Percentiles rank a stretch among this genome's conserved stretches.
Conservation (phyloP, 1,140 invertebrate species). For the Ceratina japonica region DNA sequence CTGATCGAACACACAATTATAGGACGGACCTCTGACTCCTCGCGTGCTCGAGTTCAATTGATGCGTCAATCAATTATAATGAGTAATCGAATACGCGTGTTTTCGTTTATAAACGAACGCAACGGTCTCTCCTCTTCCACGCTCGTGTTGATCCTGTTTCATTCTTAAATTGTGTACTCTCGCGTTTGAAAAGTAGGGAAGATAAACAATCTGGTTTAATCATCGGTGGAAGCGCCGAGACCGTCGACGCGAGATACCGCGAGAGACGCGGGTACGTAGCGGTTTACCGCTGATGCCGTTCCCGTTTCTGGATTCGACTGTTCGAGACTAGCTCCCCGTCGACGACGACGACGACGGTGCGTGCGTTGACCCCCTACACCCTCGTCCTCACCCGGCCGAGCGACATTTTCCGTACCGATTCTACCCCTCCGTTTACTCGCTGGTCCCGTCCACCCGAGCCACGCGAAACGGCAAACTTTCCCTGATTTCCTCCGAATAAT, state of each 20-base stretch:
- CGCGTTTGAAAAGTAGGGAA: too few relatives aligned
- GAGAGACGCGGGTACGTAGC: constrained; percentile 8
- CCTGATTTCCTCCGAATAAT: too few relatives aligned
- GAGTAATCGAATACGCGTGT: too few relatives aligned
- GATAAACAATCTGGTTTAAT: constrained; percentile 9
- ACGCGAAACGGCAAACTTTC: neutral
- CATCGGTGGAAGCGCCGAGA: constrained; percentile 38
- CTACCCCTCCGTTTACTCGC: constrained; percentile 10
- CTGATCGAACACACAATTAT: constrained; percentile 15
- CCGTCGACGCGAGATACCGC: constrained; percentile 8
- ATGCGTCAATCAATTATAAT: too few relatives aligned
- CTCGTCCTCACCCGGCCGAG: constrained; percentile 18
- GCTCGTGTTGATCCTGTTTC: too few relatives aligned
- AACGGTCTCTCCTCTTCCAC: too few relatives aligned
- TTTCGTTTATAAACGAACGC: too few relatives aligned
- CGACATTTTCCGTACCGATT: constrained; percentile 36
- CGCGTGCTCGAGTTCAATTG: neutral
- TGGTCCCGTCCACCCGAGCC: neutral
- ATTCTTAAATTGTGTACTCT: too few relatives aligned
- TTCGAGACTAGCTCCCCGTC: constrained; percentile 6
- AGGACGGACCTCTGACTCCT: neutral
- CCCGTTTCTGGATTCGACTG: constrained; percentile 19
- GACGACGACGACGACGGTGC: neutral
- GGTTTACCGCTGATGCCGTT: constrained; percentile 25
- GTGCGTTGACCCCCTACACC: constrained; percentile 40